Base-by-base conservation (phyloP, 2,888 invertebrate genomes). In the Tryphoninae sp. region DNA sequence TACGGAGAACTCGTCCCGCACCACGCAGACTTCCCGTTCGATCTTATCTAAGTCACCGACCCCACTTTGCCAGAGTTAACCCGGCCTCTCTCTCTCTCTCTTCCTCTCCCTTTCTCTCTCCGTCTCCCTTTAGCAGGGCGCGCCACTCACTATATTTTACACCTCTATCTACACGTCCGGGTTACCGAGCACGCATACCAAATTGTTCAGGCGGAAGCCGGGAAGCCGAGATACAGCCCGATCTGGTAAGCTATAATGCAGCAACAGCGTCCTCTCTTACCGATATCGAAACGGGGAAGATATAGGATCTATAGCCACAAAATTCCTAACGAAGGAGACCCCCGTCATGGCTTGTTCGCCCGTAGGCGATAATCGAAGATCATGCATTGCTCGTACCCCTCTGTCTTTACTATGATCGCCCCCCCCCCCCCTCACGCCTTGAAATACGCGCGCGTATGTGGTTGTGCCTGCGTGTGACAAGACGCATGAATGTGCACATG, bases 91-190 rank as follows among this genome's bases (percentile, higher is more conserved):
- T 53, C 71, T 64, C 45, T 51, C 62, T 51, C 53, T 58, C 33
- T 53, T 45, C 69, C 49, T 49, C 58, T 75, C 64, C 8, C 62
- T 23, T 11, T 62, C 42, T 62, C 59, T 11, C 22, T 26, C 26
- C 11, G 13, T 22, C 59, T 59, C 59, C 61, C 61, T 72, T 59
- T 71, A 75, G 59, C 69, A 58, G 69, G 65, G 67, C 75, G 74
- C 53, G 16, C 69, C 11, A 82, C 78, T 84, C 83, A 62, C 79
- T 82, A 82, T 84, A 84, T 84, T 84, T 84, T 84, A 84, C 84
- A 84, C 82, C 84, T 84, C 83, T 84, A 84, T 84, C 84, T 84
- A 82, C 83, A 84, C 81, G 81, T 82, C 72, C 80, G 81, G 82
- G 84, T 78, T 81, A 83, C 81, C 79, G 65, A 79, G 76, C 75